Evolutionary conservation across 1,140 invertebrate genomes (phyloP), one percentile per base, ranked within the genome.

Genomic region (Aricia agestis): DNA sequence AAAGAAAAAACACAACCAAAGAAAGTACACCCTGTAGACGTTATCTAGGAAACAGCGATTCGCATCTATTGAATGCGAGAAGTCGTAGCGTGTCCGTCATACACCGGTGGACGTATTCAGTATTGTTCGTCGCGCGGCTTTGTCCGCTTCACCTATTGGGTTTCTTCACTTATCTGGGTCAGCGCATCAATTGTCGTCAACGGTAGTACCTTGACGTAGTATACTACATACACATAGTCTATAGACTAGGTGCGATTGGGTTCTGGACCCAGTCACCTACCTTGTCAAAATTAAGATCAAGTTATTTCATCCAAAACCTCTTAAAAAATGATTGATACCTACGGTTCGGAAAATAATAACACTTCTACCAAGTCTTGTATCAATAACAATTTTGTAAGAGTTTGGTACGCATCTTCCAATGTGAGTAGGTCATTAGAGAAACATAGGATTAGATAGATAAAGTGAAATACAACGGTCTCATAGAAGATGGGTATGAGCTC

Each of bases 21-120:
- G 13, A 25, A 36, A 70, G n/a, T 13, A 77, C 78, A 80, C 6
- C 68, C 76, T 80, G 73, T 82, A 80, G 73, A 68, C 58, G 67
- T 67, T 67, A 41, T 73, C 63, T 63, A 71, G 72, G 58, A 58
- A 75, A 72, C 65, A 79, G 72, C 76, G 78, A 82, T 77, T 75
- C 79, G 72, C 76, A 74, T 74, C 73, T 72, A 79, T 77, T 77
- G 75, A 79, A 80, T 80, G 79, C 77, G 79, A 79, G 76, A 77
- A 42, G 68, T 74, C 68, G 65, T 69, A 63, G 71, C 81, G 80
- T 78, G 74, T 81, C 83, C 74, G 82, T 79, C 78, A 77, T 75
- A 79, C 82, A 80, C 66, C 77, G 82, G 72, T 74, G 72, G 61
- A 61, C 57, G 59, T 74, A 82, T 78, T 77, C 59, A 69, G 59